These are phyloP conservation scores for Drosophila dunni DNA, from an alignment of 1,140 invertebrate species.

Conservation along the genomic window DNA sequence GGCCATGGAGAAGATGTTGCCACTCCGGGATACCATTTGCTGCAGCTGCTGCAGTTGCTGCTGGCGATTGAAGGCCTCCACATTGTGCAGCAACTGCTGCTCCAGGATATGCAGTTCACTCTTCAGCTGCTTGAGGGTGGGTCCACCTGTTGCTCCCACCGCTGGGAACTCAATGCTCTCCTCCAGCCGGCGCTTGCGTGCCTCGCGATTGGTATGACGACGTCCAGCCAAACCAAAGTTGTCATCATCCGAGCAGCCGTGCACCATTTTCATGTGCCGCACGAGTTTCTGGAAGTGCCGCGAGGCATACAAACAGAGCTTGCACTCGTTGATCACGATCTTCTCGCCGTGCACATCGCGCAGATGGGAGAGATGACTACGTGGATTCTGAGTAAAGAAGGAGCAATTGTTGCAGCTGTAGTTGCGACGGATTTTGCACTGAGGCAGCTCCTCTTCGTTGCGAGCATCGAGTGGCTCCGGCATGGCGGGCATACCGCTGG, in stretches of 20 bases:
- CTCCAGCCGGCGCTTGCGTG: constrained; percentile 71
- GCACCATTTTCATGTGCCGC: constrained; percentile 92
- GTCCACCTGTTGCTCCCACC: constrained; percentile 29
- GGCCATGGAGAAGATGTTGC: constrained; percentile 75
- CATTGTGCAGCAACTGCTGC: constrained; percentile 55
- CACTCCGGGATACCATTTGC: constrained; percentile 43
- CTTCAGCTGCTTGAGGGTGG: constrained; percentile 71
- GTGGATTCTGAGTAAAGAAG: constrained; percentile 92
- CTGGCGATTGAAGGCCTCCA: constrained; percentile 63
- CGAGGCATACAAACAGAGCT: constrained; percentile 93
- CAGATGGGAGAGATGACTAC: constrained; percentile 91
- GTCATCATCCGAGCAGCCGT: constrained; percentile 85
- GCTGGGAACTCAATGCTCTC: constrained; percentile 60
- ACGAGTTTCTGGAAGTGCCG: constrained; percentile 93
- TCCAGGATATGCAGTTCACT: constrained; percentile 63
- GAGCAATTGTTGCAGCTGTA: constrained; percentile 90
- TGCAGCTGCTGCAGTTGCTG: constrained; percentile 64
- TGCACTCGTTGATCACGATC: constrained; percentile 92
- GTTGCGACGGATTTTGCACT: constrained; percentile 91
- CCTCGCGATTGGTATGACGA: constrained; percentile 67
- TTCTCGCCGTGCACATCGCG: constrained; percentile 91
- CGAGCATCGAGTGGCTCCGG: not conserved
- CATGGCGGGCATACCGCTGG: too few species aligned
- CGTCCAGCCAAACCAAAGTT: constrained; percentile 43
- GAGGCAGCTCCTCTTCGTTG: constrained; percentile 87